These are phyloP conservation scores for Apus apus DNA, from an alignment of 2,113 vertebrate genomes.

Conservation along the genomic window DNA sequence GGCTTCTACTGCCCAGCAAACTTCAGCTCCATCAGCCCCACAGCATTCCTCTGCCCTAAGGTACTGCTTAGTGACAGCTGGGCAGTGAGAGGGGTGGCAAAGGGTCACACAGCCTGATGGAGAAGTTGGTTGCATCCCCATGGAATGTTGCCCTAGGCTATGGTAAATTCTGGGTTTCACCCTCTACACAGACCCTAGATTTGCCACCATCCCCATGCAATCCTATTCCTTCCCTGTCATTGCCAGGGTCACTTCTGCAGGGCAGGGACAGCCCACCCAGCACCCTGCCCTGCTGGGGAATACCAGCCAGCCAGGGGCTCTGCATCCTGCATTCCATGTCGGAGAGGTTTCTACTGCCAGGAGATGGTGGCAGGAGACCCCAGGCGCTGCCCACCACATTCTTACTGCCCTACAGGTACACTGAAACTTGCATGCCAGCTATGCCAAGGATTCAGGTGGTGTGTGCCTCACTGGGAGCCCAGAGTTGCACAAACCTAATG, in stretches of 20 bases:
- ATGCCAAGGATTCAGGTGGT: neutral
- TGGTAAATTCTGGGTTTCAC: neutral
- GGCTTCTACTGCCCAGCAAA: constrained; percentile 85
- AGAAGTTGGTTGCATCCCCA: accelerated
- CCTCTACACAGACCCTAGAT: neutral
- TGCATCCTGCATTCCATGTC: constrained; percentile 82
- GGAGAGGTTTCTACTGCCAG: constrained; percentile 89
- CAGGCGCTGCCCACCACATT: constrained; percentile 82
- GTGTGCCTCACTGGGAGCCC: neutral
- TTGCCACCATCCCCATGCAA: neutral
- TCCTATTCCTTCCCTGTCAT: neutral
- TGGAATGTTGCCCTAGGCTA: neutral
- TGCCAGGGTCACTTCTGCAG: constrained; percentile 88
- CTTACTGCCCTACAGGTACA: constrained; percentile 88
- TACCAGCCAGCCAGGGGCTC: constrained; percentile 87
- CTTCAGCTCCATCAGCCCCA: constrained; percentile 79
- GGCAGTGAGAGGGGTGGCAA: neutral
- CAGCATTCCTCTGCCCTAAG: constrained; percentile 84
- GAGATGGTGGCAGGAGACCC: constrained; percentile 78
- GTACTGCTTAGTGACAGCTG: constrained; percentile 53
- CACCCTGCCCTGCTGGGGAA: constrained; percentile 81
- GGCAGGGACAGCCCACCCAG: constrained; percentile 76
- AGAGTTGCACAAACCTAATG: neutral
- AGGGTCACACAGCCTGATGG: neutral
- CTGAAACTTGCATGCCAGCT: neutral